phyloP scores from a whole-genome alignment of 2,888 invertebrate genomes.

The Acleris emargana region DNA sequence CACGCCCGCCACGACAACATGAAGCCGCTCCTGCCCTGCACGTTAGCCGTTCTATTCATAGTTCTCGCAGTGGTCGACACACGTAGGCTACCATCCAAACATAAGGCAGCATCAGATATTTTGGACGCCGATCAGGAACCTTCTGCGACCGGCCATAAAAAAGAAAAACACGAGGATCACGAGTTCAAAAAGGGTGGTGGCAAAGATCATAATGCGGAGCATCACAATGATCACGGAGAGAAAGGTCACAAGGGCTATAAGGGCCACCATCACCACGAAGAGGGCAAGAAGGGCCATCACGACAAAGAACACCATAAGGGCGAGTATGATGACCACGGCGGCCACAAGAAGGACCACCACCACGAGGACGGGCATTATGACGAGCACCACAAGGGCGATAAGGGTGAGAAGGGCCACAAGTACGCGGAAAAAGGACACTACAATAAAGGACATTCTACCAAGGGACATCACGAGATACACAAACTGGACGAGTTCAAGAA shows the following conservation, averaged over 20 bases:
- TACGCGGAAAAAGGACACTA: conserved; percentile 88
- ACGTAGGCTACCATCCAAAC: conserved; percentile 56
- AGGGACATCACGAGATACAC: conserved; percentile 93
- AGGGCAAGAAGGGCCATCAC: conserved; percentile 89
- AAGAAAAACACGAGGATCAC: conserved; percentile 73
- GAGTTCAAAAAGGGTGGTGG: conserved; percentile 86
- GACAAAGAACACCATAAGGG: conserved; percentile 87
- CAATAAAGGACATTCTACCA: conserved; percentile 93
- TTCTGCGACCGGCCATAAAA: conserved; percentile 76
- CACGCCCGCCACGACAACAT: conserved; percentile 53
- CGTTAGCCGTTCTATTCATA: conserved; percentile 61
- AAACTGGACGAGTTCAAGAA: conserved; percentile 94
- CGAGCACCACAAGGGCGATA: conserved; percentile 86
- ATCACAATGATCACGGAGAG: conserved; percentile 86
- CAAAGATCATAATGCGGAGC: conserved; percentile 86
- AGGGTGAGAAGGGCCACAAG: conserved; percentile 87
- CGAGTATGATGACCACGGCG: conserved; percentile 85
- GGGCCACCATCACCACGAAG: conserved; percentile 86
- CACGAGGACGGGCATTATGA: conserved; percentile 86
- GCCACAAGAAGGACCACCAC: conserved; percentile 85
- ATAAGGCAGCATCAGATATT: conserved; percentile 47
- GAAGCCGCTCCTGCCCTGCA: conserved; percentile 52
- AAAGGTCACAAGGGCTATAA: conserved; percentile 89
- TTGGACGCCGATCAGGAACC: conserved; percentile 59
- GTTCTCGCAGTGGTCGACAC: conserved; percentile 56